Percentiles rank a stretch among this genome's conserved stretches.
Conservation (phyloP, 2,113 vertebrate species). For the Tragulus kanchil region DNA sequence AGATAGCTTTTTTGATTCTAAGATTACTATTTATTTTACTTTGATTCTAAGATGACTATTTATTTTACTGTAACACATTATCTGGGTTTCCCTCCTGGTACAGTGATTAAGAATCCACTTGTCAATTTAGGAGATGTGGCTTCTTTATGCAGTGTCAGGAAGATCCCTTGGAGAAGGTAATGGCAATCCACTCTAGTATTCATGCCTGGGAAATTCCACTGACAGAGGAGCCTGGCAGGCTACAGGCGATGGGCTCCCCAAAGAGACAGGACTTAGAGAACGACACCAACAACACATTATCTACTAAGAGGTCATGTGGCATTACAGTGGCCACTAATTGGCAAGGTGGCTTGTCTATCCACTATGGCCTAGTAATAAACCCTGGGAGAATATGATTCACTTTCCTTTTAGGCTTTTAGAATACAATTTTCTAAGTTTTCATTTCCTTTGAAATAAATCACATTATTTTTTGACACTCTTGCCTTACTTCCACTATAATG, state of each 20-base stretch:
- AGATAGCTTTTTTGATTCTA: background rate
- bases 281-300: background rate
- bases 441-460: conserved; percentile 64
- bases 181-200: background rate
- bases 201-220: background rate
- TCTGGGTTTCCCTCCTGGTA: background rate
- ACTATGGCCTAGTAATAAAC: background rate
- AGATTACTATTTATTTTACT: background rate
- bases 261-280: background rate
- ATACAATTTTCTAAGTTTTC: conserved; percentile 58
- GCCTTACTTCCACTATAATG: conserved; percentile 57
- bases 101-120: background rate
- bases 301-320: background rate
- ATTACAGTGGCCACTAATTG: background rate
- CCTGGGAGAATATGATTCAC: conserved; percentile 8
- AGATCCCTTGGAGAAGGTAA: background rate
- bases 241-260: background rate
- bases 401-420: conserved; percentile 45
- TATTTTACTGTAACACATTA: background rate
- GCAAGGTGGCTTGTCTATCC: background rate
- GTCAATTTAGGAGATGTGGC: background rate
- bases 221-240: background rate
- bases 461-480: conserved; percentile 45
- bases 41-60: background rate
- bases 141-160: background rate